Conservation (phyloP, 2,113 vertebrate genomes). For the Elanus axillaris region DNA sequence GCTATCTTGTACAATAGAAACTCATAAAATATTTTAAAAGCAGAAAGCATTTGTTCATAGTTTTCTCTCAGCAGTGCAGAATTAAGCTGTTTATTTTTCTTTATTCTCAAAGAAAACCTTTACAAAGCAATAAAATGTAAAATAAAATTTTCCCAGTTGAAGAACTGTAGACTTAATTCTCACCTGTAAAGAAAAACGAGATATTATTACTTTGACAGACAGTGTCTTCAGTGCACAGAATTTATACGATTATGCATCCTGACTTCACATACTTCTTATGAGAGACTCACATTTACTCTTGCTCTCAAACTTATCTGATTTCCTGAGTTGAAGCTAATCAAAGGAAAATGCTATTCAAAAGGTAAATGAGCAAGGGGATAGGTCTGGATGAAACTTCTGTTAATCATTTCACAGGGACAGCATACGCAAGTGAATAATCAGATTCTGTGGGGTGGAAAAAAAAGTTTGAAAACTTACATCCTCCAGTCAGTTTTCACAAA, state of each 20-base stretch:
- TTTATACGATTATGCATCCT: not conserved
- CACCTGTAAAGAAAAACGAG: not conserved
- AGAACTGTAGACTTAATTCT: not conserved
- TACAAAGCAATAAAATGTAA: not conserved
- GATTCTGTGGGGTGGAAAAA: too few species aligned
- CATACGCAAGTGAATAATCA: not conserved
- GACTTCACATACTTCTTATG: not conserved
- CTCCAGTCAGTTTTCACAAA: not conserved
- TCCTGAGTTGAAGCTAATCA: not conserved
- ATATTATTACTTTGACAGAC: not conserved
- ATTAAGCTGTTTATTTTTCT: not conserved
- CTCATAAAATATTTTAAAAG: not conserved
- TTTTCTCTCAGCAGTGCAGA: not conserved
- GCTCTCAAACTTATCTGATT: not conserved
- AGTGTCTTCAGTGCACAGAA: not conserved
- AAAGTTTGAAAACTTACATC: not conserved
- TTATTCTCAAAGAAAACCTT: not conserved
- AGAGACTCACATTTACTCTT: not conserved
- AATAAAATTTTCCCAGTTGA: not conserved
- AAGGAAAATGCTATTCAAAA: not conserved
- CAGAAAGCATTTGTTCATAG: not conserved
- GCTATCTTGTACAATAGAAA: not conserved
- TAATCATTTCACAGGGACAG: not conserved
- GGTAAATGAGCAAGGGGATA: not conserved
- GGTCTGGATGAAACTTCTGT: not conserved